Evolutionary conservation across 1,140 invertebrate genomes (phyloP).

Genomic region (Lucilia cuprina): DNA sequence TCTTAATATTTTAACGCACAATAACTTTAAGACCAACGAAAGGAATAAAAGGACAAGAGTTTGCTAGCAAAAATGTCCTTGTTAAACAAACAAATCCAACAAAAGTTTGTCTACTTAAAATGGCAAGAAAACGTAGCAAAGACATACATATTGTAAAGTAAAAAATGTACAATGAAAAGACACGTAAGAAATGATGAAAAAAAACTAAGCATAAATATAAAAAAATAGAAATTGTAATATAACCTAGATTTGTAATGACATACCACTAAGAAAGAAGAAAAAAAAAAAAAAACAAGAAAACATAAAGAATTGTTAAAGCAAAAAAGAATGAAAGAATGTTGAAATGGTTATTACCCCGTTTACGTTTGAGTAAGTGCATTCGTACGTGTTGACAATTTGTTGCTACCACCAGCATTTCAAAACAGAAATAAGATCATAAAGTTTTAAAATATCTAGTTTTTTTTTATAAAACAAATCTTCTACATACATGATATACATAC

Average conservation of each 20-base stretch:
- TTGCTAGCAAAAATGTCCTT: background rate
- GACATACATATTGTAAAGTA: background rate
- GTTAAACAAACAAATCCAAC: background rate
- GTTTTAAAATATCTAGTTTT: constrained; percentile 9
- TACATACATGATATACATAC: too few relatives aligned
- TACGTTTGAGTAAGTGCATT: constrained; percentile 61
- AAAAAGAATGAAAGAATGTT: background rate
- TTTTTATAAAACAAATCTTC: too few relatives aligned
- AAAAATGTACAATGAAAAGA: constrained; percentile 9
- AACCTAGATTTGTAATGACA: constrained; percentile 61
- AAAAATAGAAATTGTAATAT: constrained; percentile 43
- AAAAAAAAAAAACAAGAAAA: background rate
- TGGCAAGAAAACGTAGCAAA: constrained; percentile 28
- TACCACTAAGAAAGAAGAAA: constrained; percentile 30
- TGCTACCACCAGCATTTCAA: constrained; percentile 37
- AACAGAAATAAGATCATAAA: constrained; percentile 28
- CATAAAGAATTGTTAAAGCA: background rate
- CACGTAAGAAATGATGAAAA: background rate
- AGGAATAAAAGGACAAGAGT: background rate
- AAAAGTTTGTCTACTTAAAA: constrained; percentile 5
- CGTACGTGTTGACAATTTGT: constrained; percentile 61
- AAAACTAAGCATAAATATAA: too few relatives aligned
- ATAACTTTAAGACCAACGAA: background rate
- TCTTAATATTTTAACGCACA: background rate
- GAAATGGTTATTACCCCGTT: constrained; percentile 61